Evolutionary conservation across 2,113 vertebrate genomes (phyloP).

Genomic region (Carettochelys insculpta): DNA sequence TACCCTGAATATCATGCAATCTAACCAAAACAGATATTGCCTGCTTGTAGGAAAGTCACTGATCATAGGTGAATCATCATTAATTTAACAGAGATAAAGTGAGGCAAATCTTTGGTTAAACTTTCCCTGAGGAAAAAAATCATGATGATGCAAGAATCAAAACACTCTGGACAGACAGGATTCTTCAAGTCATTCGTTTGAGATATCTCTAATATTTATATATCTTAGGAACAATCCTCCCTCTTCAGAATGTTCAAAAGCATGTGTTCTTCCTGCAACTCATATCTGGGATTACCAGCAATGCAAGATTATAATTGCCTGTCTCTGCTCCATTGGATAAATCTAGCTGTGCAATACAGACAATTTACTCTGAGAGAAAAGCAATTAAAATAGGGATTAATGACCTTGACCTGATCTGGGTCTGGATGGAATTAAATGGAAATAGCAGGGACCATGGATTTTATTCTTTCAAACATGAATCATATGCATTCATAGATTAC

Average conservation of each 20-base stretch:
- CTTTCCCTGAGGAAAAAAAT: neutral
- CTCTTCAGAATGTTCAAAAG: slow-evolving; percentile 5
- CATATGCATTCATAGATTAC: neutral
- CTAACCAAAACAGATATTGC: neutral
- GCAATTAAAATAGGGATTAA: slow-evolving; percentile 62
- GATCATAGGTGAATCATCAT: accelerated
- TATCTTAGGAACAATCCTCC: neutral
- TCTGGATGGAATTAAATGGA: slow-evolving; percentile 21
- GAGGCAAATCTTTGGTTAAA: neutral
- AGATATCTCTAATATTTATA: neutral
- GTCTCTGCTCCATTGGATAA: slow-evolving; percentile 23
- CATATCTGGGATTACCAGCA: slow-evolving; percentile 2
- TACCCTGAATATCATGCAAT: neutral
- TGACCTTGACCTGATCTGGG: slow-evolving; percentile 11
- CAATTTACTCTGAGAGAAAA: slow-evolving; percentile 54
- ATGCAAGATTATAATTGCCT: slow-evolving; percentile 17
- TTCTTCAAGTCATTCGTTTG: neutral
- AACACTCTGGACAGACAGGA: neutral
- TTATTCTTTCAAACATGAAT: neutral
- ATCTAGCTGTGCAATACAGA: slow-evolving; percentile 23
- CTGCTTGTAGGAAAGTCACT: neutral
- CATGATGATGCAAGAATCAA: neutral
- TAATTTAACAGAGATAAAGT: neutral
- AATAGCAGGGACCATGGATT: neutral
- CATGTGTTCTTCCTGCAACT: neutral